Base-by-base conservation (phyloP, 2,888 invertebrate species). In the Phengaris arion region DNA sequence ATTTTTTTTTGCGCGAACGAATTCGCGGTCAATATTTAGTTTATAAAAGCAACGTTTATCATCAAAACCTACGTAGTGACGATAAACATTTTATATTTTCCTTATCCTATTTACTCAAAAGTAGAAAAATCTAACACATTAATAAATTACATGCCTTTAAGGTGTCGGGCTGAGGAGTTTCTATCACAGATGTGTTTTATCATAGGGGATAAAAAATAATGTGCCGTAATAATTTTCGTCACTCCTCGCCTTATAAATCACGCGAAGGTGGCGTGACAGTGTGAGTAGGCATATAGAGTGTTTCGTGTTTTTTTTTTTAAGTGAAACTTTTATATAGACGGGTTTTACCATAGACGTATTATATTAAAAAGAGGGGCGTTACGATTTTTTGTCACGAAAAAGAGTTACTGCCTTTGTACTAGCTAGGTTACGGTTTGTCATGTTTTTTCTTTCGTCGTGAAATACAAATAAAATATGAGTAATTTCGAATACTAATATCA, bases 201-300 rank as follows among this genome's bases (percentile, higher is more conserved):
- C 86, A 86, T 68, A 74, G 74, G 68, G 85, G 83, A 86, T 87
- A 64, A 85, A 86, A 86, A 85, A 86, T 87, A 86, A 87, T 83
- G 83, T 84, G 82, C 81, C 77, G 85, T 85, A 86, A 87, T 87
- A 83, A 87, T 87, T 86, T 85, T 81, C 83, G 82, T 85, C 84
- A 82, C 82, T 82, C 81, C 80, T 74, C 82, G 68, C 68, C 83
- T 81, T 83, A 82, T 85, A 84, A 86, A 87, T 85, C 85, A 85
- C 81, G 82, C 80, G 82, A 83, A 80, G 81, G 79, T 78, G 82
- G 87, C 82, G 77, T 79, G 86, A 88, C 84, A 87, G 81, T 82
- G 81, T 81, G 64, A 59, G 10, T 74, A 74, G 52, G 51, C 74
- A 64, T 51, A 52, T 54, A 46, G 73, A 48, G 22, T 10, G 22